Conservation (phyloP, 2,888 invertebrate genomes). For the Diogma glabrata region DNA sequence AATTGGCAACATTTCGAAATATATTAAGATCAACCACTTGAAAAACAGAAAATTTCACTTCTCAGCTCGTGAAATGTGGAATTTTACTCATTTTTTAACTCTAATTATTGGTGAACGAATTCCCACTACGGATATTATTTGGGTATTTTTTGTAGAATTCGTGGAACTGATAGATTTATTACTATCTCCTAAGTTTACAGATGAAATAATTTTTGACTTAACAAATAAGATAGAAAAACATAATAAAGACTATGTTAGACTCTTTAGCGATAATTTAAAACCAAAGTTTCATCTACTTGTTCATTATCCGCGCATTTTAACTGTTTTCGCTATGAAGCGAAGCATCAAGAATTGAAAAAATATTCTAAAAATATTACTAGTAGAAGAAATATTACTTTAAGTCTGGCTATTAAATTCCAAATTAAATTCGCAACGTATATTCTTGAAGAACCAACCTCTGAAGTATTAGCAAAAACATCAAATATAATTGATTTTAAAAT, state of each 20-base stretch:
- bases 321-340: slow-evolving; percentile 11
- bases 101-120: not conserved
- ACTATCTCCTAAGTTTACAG: not conserved
- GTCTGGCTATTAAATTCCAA: slow-evolving; percentile 11
- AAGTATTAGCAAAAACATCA: not conserved
- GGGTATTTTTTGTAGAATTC: not conserved
- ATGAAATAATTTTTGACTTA: not conserved
- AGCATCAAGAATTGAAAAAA: slow-evolving; percentile 11
- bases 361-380: slow-evolving; percentile 9
- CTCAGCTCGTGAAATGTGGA: not conserved
- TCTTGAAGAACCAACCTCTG: not conserved
- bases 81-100: not conserved
- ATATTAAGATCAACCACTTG: not conserved
- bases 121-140: not conserved
- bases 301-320: slow-evolving; percentile 10
- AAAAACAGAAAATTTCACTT: not conserved
- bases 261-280: slow-evolving; percentile 12
- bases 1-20: not conserved
- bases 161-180: not conserved
- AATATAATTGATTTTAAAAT: not conserved
- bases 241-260: slow-evolving; percentile 10
- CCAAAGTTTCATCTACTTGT: slow-evolving; percentile 13
- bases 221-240: slow-evolving; percentile 5
- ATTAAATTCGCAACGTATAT: slow-evolving; percentile 10
- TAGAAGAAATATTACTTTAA: slow-evolving; percentile 11